Evolutionary conservation across 2,888 invertebrate species (phyloP), one percentile per base, ranked within the genome.

Genomic region (Tillus elongatus): DNA sequence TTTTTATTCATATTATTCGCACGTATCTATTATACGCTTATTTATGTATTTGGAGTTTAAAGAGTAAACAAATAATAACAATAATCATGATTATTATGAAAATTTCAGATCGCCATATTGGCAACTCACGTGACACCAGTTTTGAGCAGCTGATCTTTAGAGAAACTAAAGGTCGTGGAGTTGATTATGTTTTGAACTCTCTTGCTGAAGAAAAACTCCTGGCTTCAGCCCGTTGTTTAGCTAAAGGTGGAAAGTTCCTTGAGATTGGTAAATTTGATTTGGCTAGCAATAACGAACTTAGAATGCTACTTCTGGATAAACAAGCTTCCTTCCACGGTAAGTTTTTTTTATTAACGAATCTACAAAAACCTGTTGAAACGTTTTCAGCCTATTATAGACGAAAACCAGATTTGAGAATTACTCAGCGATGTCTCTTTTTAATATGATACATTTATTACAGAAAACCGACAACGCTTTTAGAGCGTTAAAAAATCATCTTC

Each of bases 151-250:
- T 90, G 53, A 71, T 95, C 35, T 71, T 86, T 60, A 72, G 71
- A 26, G 77, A 80, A 56, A 92, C 92, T 1, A 67, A 74, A 46
- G 95, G 95, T 24, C 75, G 75, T 48, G 92, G 92, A 42, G 93
- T 95, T 8, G 87, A 95, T 64, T 67, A 92, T 14, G 85, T 95
- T 19, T 72, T 95, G 39, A 95, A 95, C 67, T 95, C 95, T 6
- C 71, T 95, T 45, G 81, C 93, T 12, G 91, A 83, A 57, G 92
- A 92, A 53, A 89, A 91, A 56, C 64, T 77, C n/a, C 54, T 57
- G 40, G 63, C 64, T 2, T 64, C 63, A 3, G 52, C 61, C 1
- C 46, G 64, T 6, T 65, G 64, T 45, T 44, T 65, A 33, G 60
- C 56, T 8, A 41, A 42, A 13, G 60, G 59, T 31, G 64, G 78